A percentile compares a stretch with the other conserved stretches of the same genome.
Conservation (phyloP, 2,797 vertebrate genomes). For the Macroramphosus scolopax region DNA sequence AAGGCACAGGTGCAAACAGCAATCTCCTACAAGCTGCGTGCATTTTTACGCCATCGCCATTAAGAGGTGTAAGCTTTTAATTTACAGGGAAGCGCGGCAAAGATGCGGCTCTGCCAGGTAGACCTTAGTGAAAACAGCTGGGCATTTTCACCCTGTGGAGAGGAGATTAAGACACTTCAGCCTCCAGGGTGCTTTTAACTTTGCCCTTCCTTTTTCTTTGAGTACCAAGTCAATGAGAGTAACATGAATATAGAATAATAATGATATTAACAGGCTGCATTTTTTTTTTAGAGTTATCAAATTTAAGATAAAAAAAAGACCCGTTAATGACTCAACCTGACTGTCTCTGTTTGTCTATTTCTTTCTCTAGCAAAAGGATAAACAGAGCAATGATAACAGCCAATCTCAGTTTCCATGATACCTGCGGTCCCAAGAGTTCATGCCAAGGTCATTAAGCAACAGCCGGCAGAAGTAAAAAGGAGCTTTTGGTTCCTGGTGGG, state of each 20-base stretch:
- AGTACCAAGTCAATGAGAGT: constrained; percentile 29
- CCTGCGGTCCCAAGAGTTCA: constrained; percentile 99
- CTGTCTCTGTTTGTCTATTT: too few relatives aligned
- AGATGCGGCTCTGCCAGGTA: constrained; percentile 60
- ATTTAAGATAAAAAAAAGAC: too few relatives aligned
- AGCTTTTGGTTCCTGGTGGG: constrained; percentile 83
- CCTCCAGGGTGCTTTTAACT: constrained; percentile 61
- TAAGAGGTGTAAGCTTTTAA: constrained; percentile 78
- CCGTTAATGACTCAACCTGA: too few relatives aligned
- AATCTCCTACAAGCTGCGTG: constrained; percentile 52
- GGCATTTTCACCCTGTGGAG: constrained; percentile 68
- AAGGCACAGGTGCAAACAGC: constrained; percentile 65
- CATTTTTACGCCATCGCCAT: constrained; percentile 58
- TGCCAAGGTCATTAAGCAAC: constrained; percentile 92
- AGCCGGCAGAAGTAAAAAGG: constrained; percentile 95
- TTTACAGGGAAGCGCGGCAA: constrained; percentile 59
- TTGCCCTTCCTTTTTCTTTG: constrained; percentile 33
- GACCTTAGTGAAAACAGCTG: constrained; percentile 70
- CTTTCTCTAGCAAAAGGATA: not conserved
- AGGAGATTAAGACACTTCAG: constrained; percentile 68
- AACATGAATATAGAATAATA: constrained; percentile 11
- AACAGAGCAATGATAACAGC: not conserved
- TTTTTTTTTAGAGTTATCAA: not conserved
- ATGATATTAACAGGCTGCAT: not conserved
- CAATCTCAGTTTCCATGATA: constrained; percentile 58